Conservation (phyloP, 2,888 invertebrate species). For the Limnephilus marmoratus region DNA sequence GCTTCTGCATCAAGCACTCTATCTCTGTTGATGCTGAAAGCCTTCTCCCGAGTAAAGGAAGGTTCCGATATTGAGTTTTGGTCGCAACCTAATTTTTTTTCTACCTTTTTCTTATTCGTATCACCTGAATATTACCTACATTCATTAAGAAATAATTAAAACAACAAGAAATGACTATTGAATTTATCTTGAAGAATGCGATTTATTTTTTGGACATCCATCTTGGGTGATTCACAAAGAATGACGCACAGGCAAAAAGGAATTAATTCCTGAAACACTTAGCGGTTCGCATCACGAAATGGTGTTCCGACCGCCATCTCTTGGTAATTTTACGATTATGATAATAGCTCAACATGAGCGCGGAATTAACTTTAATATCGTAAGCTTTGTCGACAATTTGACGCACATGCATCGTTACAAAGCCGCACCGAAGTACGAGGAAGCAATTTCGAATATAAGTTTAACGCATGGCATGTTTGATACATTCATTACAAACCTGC, state of each 20-base stretch:
- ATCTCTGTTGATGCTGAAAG: too few species aligned
- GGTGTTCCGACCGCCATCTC: neutral
- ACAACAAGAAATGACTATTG: neutral
- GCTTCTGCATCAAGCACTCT: too few species aligned
- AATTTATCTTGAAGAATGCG: neutral
- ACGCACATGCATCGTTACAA: neutral
- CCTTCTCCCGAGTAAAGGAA: too few species aligned
- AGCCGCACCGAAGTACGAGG: neutral
- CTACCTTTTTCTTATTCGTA: too few species aligned
- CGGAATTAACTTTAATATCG: neutral
- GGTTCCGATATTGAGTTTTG: too few species aligned
- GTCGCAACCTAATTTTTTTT: too few species aligned
- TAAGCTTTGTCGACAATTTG: neutral
- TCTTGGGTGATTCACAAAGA: neutral
- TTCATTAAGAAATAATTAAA: too few species aligned
- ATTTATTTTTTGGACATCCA: neutral
- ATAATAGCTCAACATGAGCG: slow-evolving; percentile 2
- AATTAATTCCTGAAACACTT: neutral
- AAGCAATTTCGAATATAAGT: neutral
- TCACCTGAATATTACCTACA: too few species aligned
- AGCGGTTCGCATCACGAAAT: neutral
- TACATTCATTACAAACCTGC: neutral
- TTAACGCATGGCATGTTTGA: neutral
- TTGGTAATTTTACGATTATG: neutral
- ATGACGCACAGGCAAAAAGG: neutral